Evolutionary conservation across 2,888 invertebrate genomes (phyloP).

Genomic region (Amblyjoppa fuscipennis): DNA sequence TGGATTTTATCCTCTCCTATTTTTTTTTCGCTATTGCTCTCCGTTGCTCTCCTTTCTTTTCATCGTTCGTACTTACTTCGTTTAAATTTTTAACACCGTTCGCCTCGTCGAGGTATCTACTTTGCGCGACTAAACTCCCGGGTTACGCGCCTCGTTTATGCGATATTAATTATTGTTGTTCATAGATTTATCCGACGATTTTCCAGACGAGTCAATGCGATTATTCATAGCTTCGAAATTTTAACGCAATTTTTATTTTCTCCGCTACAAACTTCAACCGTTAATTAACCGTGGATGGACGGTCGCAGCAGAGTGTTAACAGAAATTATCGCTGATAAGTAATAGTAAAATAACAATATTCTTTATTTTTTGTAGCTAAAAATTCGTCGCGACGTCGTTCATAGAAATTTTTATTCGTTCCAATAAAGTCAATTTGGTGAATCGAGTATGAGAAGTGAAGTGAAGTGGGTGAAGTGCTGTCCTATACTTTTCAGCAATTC

Average conservation of each 20-base stretch:
- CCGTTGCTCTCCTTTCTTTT: slow-evolving; percentile 31
- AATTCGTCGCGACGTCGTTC: no score
- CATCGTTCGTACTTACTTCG: slow-evolving; percentile 19
- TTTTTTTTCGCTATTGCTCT: slow-evolving; percentile 30
- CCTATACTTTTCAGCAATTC: no score
- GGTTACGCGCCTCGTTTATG: slow-evolving; percentile 26
- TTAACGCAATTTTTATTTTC: not conserved
- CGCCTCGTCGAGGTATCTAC: slow-evolving; percentile 33
- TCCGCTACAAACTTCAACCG: not conserved
- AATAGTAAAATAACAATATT: no score
- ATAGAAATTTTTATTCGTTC: no score
- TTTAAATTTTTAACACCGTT: slow-evolving; percentile 52
- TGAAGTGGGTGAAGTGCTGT: no score
- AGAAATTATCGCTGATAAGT: no score
- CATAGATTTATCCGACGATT: slow-evolving; percentile 42
- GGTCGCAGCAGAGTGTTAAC: no score
- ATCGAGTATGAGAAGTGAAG: no score
- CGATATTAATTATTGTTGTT: slow-evolving; percentile 33
- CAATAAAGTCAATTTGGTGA: no score
- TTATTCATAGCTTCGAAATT: slow-evolving; percentile 25
- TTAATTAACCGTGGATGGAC: not conserved
- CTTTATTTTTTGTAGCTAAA: no score
- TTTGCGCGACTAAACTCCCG: slow-evolving; percentile 47
- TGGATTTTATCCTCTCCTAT: slow-evolving; percentile 31
- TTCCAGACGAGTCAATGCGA: slow-evolving; percentile 19